Evolutionary conservation across 1,140 invertebrate species (phyloP).

Genomic region (Orussus abietinus): DNA sequence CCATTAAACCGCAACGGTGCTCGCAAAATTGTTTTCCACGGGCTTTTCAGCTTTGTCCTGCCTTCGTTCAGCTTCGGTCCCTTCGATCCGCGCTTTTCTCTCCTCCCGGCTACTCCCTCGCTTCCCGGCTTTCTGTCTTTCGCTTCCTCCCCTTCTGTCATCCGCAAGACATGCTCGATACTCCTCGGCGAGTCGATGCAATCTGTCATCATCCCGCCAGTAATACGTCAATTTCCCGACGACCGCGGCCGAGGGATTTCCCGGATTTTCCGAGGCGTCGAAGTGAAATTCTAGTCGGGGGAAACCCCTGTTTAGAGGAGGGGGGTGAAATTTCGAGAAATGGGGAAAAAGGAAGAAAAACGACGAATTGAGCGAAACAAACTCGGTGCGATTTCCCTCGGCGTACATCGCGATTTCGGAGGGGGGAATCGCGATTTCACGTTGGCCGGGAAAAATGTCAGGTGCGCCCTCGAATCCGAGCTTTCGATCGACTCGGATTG

Average conservation of each 20-base stretch:
- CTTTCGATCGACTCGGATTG: no score
- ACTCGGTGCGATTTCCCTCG: no score
- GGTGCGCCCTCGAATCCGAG: no score
- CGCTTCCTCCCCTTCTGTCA: neutral
- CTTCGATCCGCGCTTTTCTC: no score
- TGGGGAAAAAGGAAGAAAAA: neutral
- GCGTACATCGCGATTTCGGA: no score
- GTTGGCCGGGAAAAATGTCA: no score
- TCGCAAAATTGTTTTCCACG: neutral
- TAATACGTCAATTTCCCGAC: constrained; percentile 1
- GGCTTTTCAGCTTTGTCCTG: neutral
- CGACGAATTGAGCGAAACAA: no score
- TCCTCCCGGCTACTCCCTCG: no score
- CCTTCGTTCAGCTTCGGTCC: neutral
- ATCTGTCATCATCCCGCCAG: neutral
- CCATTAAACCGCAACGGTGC: neutral
- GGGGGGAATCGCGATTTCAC: no score
- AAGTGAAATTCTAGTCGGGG: neutral
- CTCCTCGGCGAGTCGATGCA: neutral
- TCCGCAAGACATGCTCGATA: neutral
- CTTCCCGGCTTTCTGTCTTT: neutral
- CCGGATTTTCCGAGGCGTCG: neutral
- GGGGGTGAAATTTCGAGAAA: neutral
- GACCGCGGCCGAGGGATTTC: no score
- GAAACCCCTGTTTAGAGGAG: neutral